Conservation (phyloP, 1,140 invertebrate species). For the Trichonephila inaurata region DNA sequence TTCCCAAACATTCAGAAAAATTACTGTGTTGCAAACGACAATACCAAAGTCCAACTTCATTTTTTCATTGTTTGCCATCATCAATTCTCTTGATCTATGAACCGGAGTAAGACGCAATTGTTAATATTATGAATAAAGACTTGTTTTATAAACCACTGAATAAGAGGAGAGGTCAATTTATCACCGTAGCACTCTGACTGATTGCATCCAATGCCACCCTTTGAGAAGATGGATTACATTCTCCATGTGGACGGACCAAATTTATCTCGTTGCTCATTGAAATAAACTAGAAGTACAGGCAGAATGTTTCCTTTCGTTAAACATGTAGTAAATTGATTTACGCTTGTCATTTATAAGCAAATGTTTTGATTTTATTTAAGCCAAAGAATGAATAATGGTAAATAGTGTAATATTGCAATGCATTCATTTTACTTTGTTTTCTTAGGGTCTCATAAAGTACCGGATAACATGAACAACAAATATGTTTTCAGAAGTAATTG, state of each 20-base stretch:
- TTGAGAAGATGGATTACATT: neutral
- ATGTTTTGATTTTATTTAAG: too few relatives aligned
- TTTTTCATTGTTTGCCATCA: neutral
- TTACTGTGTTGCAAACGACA: too few relatives aligned
- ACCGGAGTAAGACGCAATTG: neutral
- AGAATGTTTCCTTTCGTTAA: neutral
- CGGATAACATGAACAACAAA: too few relatives aligned
- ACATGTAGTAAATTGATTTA: too few relatives aligned
- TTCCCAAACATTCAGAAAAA: too few relatives aligned
- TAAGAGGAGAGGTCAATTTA: neutral
- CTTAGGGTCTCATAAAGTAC: too few relatives aligned
- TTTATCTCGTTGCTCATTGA: neutral
- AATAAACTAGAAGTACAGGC: neutral
- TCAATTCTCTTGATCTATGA: neutral
- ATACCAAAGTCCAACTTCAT: neutral
- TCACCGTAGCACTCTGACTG: constrained; percentile 7
- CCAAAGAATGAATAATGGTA: too few relatives aligned
- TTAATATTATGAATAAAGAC: neutral
- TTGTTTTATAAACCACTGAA: constrained; percentile 34
- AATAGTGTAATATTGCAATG: too few relatives aligned
- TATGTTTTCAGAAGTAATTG: too few relatives aligned
- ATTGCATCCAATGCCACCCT: neutral
- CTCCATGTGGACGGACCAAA: neutral
- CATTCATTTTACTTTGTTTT: too few relatives aligned
- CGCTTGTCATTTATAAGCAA: too few relatives aligned